phyloP scores from a whole-genome alignment of 2,797 vertebrate genomes.

The Podarcis lilfordi region DNA sequence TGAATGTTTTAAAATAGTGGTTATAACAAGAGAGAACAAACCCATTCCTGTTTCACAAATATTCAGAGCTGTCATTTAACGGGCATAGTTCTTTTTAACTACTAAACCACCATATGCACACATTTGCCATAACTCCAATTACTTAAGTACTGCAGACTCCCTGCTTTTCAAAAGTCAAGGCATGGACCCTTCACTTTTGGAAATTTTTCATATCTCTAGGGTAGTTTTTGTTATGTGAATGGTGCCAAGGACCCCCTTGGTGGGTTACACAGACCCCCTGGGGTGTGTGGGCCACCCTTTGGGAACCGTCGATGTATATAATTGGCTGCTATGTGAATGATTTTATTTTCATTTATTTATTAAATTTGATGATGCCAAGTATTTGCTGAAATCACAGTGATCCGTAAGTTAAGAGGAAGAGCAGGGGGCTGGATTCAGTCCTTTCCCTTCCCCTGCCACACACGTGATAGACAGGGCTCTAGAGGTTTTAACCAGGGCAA shows the following conservation, averaged over 20 bases:
- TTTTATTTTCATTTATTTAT: not conserved
- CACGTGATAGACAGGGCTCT: not conserved
- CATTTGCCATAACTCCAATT: not conserved
- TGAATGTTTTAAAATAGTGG: not conserved
- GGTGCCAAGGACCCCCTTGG: no score
- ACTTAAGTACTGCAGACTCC: no score
- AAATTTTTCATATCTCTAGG: no score
- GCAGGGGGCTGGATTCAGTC: not conserved
- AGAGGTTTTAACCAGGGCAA: not conserved
- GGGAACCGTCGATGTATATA: not conserved
- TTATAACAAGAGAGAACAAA: not conserved
- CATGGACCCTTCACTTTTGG: no score
- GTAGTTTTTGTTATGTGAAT: no score
- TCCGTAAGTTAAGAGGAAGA: not conserved
- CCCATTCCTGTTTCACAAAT: not conserved
- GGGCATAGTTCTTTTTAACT: not conserved
- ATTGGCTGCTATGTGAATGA: not conserved
- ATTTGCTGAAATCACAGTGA: not conserved
- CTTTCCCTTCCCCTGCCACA: not conserved
- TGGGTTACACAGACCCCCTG: no score
- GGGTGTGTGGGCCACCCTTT: no score
- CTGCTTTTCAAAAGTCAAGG: no score
- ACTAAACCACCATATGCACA: not conserved
- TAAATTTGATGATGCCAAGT: not conserved
- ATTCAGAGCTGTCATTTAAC: not conserved